Conservation (phyloP, 2,113 vertebrate genomes). For the Ceyx cyanopectus region DNA sequence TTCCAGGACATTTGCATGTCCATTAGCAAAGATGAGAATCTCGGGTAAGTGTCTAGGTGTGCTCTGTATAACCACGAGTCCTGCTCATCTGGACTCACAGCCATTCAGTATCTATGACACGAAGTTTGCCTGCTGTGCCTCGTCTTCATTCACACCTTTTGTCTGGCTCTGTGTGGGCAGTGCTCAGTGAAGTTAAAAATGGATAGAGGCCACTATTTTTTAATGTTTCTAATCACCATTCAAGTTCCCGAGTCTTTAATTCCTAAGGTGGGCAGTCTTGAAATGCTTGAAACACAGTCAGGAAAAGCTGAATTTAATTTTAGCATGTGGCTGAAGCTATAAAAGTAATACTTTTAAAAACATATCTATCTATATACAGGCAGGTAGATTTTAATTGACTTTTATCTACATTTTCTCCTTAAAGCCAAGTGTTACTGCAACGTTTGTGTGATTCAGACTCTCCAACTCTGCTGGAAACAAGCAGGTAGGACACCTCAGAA, state of each 20-base stretch:
- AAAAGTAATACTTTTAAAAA: not conserved
- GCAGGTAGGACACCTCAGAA: constrained; percentile 82
- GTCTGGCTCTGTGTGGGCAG: not conserved
- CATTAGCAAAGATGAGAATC: constrained; percentile 88
- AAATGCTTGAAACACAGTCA: not conserved
- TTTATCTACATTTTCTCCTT: not conserved
- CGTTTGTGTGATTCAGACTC: constrained; percentile 92
- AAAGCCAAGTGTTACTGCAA: constrained; percentile 87
- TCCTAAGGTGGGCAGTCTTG: not conserved
- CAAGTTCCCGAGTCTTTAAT: not conserved
- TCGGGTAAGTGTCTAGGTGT: constrained; percentile 81
- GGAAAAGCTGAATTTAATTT: not conserved
- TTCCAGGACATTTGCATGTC: constrained; percentile 90
- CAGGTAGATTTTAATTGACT: not conserved
- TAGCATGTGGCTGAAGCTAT: not conserved
- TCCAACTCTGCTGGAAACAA: constrained; percentile 93
- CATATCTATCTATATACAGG: not conserved
- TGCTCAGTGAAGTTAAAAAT: not conserved
- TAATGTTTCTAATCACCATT: not conserved
- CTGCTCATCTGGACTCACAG: not conserved
- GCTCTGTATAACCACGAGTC: not conserved
- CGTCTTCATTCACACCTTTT: not conserved
- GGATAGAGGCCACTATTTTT: not conserved
- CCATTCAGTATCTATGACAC: not conserved
- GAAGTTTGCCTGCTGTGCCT: not conserved